Conservation (phyloP, 2,797 vertebrate species). For the Prionace glauca region DNA sequence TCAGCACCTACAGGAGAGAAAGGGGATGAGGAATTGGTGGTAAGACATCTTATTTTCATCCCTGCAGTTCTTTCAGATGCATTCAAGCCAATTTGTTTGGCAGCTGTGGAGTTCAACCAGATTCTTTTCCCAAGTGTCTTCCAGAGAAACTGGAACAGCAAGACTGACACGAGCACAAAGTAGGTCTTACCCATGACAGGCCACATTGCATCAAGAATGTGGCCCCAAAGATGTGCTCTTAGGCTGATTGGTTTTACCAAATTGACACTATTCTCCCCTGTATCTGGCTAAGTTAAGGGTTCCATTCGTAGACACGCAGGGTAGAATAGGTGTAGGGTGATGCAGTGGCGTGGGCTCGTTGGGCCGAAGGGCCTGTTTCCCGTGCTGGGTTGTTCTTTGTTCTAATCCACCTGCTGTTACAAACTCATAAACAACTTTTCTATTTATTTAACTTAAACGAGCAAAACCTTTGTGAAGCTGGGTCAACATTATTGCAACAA, state of each 20-base stretch:
- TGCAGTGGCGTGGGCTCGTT: no score
- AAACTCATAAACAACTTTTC: neutral
- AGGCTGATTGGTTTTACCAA: no score
- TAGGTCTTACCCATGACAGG: neutral
- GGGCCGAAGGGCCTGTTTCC: no score
- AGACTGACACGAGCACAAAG: neutral
- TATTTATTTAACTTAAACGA: neutral
- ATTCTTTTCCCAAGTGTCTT: conserved; percentile 83
- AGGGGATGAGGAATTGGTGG: neutral
- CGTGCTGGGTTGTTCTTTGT: no score
- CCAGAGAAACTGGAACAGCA: conserved; percentile 82
- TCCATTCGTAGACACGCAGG: no score
- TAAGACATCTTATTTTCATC: neutral
- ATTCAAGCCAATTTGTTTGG: conserved; percentile 73
- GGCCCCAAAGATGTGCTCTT: no score
- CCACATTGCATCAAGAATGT: neutral
- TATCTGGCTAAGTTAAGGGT: no score
- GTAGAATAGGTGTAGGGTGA: no score
- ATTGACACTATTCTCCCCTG: no score
- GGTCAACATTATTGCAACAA: neutral
- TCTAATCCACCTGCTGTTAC: neutral
- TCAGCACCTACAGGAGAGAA: neutral
- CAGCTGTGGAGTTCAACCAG: conserved; percentile 80
- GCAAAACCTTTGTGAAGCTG: neutral
- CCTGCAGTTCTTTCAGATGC: conserved; percentile 60